Evolutionary conservation across 2,797 vertebrate genomes (phyloP), one percentile per base, ranked within the genome.

Genomic region (Odontamblyopus rebecca): DNA sequence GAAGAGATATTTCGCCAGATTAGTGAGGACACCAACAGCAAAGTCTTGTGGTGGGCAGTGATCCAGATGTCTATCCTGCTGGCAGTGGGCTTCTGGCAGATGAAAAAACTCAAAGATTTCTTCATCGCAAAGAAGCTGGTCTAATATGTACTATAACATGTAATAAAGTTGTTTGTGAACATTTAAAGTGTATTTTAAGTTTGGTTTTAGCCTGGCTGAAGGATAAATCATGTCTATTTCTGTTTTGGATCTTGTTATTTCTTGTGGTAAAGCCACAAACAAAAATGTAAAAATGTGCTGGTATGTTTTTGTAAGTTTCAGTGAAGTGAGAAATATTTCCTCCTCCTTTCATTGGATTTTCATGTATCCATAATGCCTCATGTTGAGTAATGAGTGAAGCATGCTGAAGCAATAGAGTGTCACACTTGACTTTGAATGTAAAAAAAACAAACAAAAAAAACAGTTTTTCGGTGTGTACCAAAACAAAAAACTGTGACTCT

Each of bases 101-200:
- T 96, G 78, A 98, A 95, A 88, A 93, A 90, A 79, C 93, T 98
- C 60, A 95, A 95, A 91, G 94, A 96, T 80, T 98, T 98, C 90
- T 95, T 99, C 65, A 95, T 98, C 16, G 87, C 95, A 84, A 98
- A 99, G 87, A 97, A 98, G 81, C 89, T 98, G 75, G 94, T 98
- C 69, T 99, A 92, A 95, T 59, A 44, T 27, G 7, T 69, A 38
- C 27, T 27, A 6, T 35, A 61, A 61, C 19, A 30, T 38, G 9
- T 62, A 35, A 62, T 62, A 62, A 44, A 64, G 9, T 18, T 32
- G 29, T 62, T 61, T 62, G 23, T 23, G 35, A 38, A 62, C 13
- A 61, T 30, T 57, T 12, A 23, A 59, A 27, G 26, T 56, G 56
- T 29, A 29, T 59, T 26, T 57, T 57, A 57, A 26, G 54, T 56